These are phyloP conservation scores for Heterotilapia buettikoferi DNA, from an alignment of 2,113 vertebrate genomes.

Conservation along the genomic window DNA sequence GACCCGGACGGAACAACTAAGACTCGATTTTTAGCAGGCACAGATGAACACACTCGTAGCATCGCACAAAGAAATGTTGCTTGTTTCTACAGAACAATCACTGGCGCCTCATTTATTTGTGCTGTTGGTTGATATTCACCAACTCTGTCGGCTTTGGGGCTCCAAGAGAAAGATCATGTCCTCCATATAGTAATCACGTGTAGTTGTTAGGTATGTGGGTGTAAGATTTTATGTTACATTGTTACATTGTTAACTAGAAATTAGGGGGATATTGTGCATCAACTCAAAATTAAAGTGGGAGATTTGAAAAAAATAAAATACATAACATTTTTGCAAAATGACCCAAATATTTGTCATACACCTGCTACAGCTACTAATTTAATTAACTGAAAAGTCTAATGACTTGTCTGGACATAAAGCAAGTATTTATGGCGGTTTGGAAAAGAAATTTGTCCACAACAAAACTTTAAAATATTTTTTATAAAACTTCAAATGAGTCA, in stretches of 20 bases:
- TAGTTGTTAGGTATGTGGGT: background rate
- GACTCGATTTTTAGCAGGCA: background rate
- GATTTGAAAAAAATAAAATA: background rate
- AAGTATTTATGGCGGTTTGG: background rate
- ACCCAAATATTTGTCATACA: background rate
- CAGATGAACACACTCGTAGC: background rate
- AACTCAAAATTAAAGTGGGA: background rate
- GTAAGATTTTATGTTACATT: background rate
- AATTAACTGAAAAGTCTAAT: background rate
- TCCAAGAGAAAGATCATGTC: background rate
- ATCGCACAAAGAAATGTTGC: background rate
- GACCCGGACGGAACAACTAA: background rate
- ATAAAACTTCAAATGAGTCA: background rate
- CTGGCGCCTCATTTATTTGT: background rate
- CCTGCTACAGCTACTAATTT: background rate
- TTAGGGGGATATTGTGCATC: background rate
- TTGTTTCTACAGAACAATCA: background rate
- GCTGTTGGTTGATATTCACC: background rate
- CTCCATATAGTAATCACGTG: background rate
- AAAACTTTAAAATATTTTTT: background rate
- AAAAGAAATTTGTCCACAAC: background rate
- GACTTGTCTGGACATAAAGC: constrained; percentile 15
- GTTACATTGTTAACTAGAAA: background rate
- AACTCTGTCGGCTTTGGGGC: background rate
- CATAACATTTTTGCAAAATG: background rate